Conservation (phyloP, 2,113 vertebrate genomes). For the Pomatostomus ruficeps region DNA sequence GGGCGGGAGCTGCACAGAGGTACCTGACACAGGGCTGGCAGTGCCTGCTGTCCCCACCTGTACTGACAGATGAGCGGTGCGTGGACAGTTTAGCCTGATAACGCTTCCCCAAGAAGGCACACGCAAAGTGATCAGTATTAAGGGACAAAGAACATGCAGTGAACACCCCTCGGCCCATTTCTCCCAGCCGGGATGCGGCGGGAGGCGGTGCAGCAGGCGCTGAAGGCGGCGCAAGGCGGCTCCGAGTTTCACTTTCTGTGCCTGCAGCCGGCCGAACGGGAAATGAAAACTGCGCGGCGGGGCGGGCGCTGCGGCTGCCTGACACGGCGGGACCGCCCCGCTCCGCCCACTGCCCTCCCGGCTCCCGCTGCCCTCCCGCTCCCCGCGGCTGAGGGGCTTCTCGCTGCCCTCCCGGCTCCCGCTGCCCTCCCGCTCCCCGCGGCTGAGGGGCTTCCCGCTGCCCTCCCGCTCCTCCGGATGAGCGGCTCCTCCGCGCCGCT, state of each 20-base stretch:
- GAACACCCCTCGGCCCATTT: fast-evolving
- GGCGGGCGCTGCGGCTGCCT: neutral
- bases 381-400: no score
- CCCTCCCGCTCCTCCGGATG: neutral
- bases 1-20: neutral
- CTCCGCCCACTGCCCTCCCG: neutral
- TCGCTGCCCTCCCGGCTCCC: fast-evolving
- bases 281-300: constrained; percentile 8
- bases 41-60: fast-evolving
- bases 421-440: neutral
- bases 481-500: neutral
- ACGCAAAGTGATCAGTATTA: fast-evolving
- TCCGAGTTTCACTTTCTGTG: constrained; percentile 45
- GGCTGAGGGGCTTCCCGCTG: no score
- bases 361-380: fast-evolving
- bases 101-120: fast-evolving
- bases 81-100: neutral
- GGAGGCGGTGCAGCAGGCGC: no score
- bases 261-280: fast-evolving
- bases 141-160: fast-evolving
- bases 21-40: neutral
- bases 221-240: no score
- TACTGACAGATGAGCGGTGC: neutral
- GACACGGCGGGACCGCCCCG: neutral
- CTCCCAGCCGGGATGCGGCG: no score